Evolutionary conservation across 2,888 invertebrate species (phyloP), one percentile per base, ranked within the genome.

Genomic region (Rhodophaea formosa): DNA sequence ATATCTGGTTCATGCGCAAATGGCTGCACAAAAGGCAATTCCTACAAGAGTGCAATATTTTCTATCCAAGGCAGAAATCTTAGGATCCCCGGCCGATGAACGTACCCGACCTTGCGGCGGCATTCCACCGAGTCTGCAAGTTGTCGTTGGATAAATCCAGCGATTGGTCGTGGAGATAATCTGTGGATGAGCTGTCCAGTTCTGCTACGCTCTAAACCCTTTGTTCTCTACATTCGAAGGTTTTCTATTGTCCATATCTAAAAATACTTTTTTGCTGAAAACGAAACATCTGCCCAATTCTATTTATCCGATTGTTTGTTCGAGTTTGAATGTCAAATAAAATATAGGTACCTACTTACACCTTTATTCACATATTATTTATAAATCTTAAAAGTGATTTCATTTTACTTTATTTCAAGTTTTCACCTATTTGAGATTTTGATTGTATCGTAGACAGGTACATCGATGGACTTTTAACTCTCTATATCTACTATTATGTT

Each of bases 101-200:
- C 86, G 86, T 76, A 72, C 79, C 67, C 85, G 88, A 85, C 87
- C 88, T 88, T 85, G 88, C 75, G 69, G 65, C 72, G 67, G 81
- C 85, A 87, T 88, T 86, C 86, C 80, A 67, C 53, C 58, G 64
- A 42, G 39, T 23, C 46, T 52, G 45, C 61, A 62, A 64, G 59
- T 32, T 54, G 52, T 59, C n/a, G 29, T 15, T 39, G 58, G 56
- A 65, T 57, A 39, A 35, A 59, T 65, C 53, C 53, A 12, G 15
- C n/a, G 32, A 55, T 45, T 15, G n/a, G 54, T 55, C 32, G 35
- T 10, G 17, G n/a, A 35, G 32, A 45, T 55, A 35, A 58, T 62
- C 58, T 49, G 44, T 43, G 59, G 62, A 69, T 61, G 45, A 59
- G 57, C 61, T 59, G 53, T 8, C 16, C 43, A 57, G 67, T 51